phyloP scores from a whole-genome alignment of 2,888 invertebrate species.

The Apamea sordens region DNA sequence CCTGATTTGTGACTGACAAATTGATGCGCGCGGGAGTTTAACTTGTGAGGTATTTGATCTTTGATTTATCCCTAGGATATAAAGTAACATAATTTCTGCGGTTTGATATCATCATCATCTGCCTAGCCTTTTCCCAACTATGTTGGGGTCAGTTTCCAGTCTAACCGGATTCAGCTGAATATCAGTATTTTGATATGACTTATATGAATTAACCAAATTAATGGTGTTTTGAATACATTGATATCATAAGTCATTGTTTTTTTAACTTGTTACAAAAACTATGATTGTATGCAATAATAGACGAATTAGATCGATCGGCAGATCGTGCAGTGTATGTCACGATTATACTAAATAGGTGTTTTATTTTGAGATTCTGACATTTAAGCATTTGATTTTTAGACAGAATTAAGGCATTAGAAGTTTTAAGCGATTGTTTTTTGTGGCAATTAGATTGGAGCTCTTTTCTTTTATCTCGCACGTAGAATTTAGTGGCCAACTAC shows the following conservation, averaged over 20 bases:
- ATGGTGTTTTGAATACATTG: background rate
- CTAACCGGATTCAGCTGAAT: too few species aligned
- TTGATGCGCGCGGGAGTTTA: background rate
- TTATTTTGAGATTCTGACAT: background rate
- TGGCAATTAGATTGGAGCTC: background rate
- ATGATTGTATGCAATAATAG: background rate
- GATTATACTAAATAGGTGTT: conserved; percentile 14
- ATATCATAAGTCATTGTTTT: conserved; percentile 12
- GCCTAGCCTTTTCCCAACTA: too few species aligned
- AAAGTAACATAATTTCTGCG: background rate
- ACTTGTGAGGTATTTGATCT: background rate
- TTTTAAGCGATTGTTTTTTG: background rate
- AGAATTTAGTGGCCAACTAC: background rate
- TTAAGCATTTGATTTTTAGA: background rate
- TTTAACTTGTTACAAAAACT: background rate
- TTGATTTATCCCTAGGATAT: background rate
- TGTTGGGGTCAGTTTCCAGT: too few species aligned
- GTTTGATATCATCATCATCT: background rate
- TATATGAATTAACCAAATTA: background rate
- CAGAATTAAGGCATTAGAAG: background rate
- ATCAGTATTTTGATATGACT: background rate
- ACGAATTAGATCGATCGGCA: conserved; percentile 24
- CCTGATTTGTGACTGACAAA: background rate
- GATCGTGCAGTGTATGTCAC: conserved; percentile 32
- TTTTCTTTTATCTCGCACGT: background rate